phyloP scores from a whole-genome alignment of 2,797 vertebrate species.

The Diplodus puntazzo region DNA sequence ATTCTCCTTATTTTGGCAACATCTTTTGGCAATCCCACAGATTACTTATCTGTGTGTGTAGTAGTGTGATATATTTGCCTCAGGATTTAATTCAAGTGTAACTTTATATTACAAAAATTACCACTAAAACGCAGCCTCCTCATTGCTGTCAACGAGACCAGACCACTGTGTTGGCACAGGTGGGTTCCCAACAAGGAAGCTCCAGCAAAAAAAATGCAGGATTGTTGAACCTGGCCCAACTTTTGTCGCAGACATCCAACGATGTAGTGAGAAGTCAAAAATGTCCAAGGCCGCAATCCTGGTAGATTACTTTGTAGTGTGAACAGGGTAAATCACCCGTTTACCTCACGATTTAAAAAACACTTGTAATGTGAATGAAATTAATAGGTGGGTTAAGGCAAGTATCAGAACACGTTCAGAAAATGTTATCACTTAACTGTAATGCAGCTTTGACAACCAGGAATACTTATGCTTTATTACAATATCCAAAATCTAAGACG shows the following conservation, averaged over 20 bases:
- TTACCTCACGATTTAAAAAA: neutral
- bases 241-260: neutral
- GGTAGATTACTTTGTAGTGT: neutral
- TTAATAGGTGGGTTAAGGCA: too few species aligned
- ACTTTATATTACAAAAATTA: too few species aligned
- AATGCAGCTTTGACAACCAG: too few species aligned
- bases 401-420: too few species aligned
- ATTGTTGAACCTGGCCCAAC: neutral
- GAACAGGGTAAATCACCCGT: neutral
- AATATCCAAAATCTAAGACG: too few species aligned
- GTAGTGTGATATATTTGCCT: neutral
- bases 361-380: too few species aligned
- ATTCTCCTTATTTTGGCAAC: slow-evolving; percentile 11
- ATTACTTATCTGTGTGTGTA: neutral
- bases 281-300: slow-evolving; percentile 13
- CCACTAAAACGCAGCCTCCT: neutral
- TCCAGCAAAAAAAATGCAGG: neutral
- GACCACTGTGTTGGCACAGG: neutral
- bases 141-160: slow-evolving; percentile 11
- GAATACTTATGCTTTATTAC: too few species aligned
- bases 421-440: too few species aligned
- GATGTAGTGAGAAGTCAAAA: neutral
- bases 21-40: slow-evolving; percentile 9
- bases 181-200: neutral
- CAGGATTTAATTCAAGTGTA: too few species aligned